These are phyloP conservation scores for Sander lucioperca DNA, from an alignment of 2,113 vertebrate species.

Conservation along the genomic window DNA sequence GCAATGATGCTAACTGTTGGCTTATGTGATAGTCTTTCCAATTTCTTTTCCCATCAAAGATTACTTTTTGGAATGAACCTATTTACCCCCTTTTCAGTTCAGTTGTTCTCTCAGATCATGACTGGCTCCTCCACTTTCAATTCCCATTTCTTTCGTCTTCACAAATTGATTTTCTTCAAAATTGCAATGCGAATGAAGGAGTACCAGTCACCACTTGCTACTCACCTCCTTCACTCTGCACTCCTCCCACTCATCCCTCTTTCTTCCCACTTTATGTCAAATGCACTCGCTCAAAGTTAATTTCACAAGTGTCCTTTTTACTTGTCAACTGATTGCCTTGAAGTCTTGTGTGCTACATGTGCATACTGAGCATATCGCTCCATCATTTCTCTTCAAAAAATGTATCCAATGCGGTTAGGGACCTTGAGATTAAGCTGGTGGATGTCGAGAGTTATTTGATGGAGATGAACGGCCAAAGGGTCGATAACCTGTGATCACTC, in stretches of 20 bases:
- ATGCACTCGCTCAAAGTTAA: conserved; percentile 51
- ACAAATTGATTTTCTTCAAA: conserved; percentile 63
- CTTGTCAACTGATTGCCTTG: conserved; percentile 36
- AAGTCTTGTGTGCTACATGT: conserved; percentile 5
- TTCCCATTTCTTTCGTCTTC: conserved; percentile 38
- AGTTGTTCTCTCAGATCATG: not conserved
- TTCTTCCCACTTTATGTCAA: conserved; percentile 44
- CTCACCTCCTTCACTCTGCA: conserved; percentile 20
- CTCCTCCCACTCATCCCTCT: conserved; percentile 33
- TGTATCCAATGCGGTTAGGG: conserved; percentile 14
- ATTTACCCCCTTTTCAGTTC: conserved; percentile 15
- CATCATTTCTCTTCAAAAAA: conserved; percentile 47
- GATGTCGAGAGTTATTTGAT: conserved; percentile 26
- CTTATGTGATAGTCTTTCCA: not conserved
- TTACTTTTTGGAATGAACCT: conserved; percentile 8
- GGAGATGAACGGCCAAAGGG: conserved; percentile 29
- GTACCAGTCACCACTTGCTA: conserved; percentile 34
- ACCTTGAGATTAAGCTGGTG: conserved; percentile 5
- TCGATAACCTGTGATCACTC: conserved; percentile 53
- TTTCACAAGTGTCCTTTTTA: conserved; percentile 59
- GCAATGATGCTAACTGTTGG: not conserved
- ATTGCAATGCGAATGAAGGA: conserved; percentile 37
- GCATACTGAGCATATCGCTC: not conserved
- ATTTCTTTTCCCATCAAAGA: conserved; percentile 29
- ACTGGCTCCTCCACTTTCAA: conserved; percentile 15